phyloP scores from a whole-genome alignment of 64 coral and sea anemone species.

The Astreopora myriophthalma region DNA sequence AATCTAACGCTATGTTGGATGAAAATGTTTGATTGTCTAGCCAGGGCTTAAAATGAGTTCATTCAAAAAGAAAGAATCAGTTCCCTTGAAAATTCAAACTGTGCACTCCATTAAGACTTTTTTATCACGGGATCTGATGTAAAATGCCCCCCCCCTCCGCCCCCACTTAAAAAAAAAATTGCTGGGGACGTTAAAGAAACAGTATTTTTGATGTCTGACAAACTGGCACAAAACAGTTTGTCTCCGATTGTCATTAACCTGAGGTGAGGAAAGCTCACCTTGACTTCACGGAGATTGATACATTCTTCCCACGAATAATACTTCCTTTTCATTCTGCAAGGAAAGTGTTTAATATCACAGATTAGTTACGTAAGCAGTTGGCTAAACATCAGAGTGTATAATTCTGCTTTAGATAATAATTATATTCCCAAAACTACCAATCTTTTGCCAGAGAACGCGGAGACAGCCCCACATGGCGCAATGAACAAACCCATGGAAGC shows the following conservation, averaged over 20 bases:
- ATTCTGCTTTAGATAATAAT: background rate
- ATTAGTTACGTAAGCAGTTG: background rate
- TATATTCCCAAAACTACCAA: background rate
- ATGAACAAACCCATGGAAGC: background rate
- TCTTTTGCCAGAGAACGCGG: background rate
- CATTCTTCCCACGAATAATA: constrained; percentile 99
- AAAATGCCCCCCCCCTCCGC: too few species aligned
- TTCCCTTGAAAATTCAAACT: too few species aligned
- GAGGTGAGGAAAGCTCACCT: constrained; percentile 65
- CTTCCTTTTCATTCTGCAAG: constrained; percentile 98
- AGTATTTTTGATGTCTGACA: background rate
- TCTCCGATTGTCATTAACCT: background rate
- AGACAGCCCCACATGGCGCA: background rate
- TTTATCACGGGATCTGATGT: too few species aligned
- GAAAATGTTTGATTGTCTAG: too few species aligned
- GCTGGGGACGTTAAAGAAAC: too few species aligned
- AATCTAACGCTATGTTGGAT: too few species aligned
- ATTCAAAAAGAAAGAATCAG: too few species aligned
- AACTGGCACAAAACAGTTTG: background rate
- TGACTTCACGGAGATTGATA: constrained; percentile 95
- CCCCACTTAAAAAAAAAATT: background rate
- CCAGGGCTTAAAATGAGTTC: too few species aligned
- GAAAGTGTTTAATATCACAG: background rate
- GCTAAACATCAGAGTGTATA: background rate
- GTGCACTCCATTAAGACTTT: too few species aligned